A percentile compares a stretch with the other conserved stretches of the same genome.
These are phyloP conservation scores for Diarsia dahlii DNA, from an alignment of 2,888 invertebrate species.

Conservation along the genomic window DNA sequence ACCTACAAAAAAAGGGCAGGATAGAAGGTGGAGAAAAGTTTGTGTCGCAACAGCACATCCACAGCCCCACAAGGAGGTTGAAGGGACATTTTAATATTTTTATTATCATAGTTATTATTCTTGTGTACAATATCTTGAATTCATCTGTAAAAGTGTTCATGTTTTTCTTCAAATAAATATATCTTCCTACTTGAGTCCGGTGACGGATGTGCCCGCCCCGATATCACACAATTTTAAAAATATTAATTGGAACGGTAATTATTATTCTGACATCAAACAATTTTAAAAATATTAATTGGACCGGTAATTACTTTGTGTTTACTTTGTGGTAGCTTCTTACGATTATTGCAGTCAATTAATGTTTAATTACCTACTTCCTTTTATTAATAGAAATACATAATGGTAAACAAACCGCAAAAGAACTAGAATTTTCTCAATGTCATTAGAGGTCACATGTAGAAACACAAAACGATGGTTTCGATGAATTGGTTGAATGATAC, in stretches of 20 bases:
- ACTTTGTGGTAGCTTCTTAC: slow-evolving; percentile 4
- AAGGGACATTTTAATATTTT: no score
- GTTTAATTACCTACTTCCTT: slow-evolving; percentile 1
- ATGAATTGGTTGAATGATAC: no score
- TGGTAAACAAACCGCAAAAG: slow-evolving; percentile 14
- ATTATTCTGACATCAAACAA: slow-evolving; percentile 14
- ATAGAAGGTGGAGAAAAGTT: no score
- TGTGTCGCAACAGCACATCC: no score
- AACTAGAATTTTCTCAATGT: background rate
- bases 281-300: slow-evolving; percentile 1
- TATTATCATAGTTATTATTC: no score
- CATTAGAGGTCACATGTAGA: background rate
- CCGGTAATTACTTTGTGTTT: background rate
- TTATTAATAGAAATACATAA: slow-evolving; percentile 4
- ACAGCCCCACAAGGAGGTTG: no score
- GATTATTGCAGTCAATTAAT: slow-evolving; percentile 12
- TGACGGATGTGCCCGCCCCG: background rate
- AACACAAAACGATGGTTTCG: no score
- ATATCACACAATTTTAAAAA: slow-evolving; percentile 19
- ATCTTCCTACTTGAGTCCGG: no score
- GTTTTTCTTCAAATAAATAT: no score
- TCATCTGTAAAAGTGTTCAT: no score
- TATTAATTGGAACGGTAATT: background rate
- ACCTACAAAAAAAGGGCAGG: no score
- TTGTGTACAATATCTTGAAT: no score